Conservation (phyloP, 2,113 vertebrate genomes). For the Salvelinus namaycush region DNA sequence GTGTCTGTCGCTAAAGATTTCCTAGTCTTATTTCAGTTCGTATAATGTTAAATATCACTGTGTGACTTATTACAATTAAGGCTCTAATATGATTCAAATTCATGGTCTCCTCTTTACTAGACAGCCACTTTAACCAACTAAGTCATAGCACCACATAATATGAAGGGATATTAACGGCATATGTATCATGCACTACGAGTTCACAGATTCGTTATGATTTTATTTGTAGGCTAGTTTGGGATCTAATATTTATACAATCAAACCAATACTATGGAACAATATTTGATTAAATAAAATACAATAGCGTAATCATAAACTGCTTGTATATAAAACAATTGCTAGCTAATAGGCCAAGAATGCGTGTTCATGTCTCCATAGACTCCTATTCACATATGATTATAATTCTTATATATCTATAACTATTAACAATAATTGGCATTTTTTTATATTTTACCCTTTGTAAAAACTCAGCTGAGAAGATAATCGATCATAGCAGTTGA, state of each 20-base stretch:
- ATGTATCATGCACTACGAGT: too few species aligned
- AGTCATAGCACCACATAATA: conserved; percentile 67
- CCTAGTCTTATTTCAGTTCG: too few species aligned
- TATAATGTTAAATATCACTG: too few species aligned
- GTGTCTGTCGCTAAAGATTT: too few species aligned
- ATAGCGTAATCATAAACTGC: background rate
- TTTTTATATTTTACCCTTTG: background rate
- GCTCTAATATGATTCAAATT: conserved; percentile 74
- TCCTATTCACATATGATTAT: too few species aligned
- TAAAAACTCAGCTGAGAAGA: conserved; percentile 34
- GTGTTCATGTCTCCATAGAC: background rate
- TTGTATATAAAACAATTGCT: background rate
- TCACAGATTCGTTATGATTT: too few species aligned
- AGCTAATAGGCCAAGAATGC: background rate
- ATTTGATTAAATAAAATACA: background rate
- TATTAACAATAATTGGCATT: background rate
- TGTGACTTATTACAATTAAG: conserved; percentile 33
- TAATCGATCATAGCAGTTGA: conserved; percentile 61
- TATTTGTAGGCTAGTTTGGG: too few species aligned
- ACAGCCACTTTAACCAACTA: conserved; percentile 76
- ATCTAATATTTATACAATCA: background rate
- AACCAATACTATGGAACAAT: background rate
- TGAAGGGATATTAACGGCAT: rapidly evolving
- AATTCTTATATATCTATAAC: background rate
- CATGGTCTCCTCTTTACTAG: conserved; percentile 77